These are phyloP conservation scores for Oryzias sinensis DNA, from an alignment of 2,797 vertebrate species.

Conservation along the genomic window DNA sequence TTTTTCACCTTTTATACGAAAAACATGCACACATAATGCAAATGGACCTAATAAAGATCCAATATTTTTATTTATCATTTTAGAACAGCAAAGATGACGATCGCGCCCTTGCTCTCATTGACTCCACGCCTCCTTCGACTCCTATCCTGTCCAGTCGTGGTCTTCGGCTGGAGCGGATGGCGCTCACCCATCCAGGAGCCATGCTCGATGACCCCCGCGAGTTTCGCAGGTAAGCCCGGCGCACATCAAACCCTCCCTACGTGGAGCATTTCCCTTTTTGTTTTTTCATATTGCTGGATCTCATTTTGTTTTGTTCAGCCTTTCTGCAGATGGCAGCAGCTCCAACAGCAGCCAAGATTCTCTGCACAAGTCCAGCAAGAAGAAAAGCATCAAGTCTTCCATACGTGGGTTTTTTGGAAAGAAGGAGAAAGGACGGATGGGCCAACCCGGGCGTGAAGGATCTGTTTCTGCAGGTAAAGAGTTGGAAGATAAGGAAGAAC, in stretches of 20 bases:
- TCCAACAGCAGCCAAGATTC: slow-evolving; percentile 86
- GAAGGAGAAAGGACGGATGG: slow-evolving; percentile 88
- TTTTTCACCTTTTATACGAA: no score
- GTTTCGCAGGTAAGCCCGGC: slow-evolving; percentile 72
- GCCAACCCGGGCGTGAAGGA: slow-evolving; percentile 81
- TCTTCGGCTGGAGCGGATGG: slow-evolving; percentile 86
- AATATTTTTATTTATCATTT: not conserved
- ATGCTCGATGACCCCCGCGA: slow-evolving; percentile 86
- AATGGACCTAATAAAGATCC: no score
- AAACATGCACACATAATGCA: no score
- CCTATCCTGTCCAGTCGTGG: slow-evolving; percentile 72
- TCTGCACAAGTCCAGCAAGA: slow-evolving; percentile 89
- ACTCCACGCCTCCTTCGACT: slow-evolving; percentile 85
- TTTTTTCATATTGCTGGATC: not conserved
- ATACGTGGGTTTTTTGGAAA: slow-evolving; percentile 90
- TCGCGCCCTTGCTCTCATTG: slow-evolving; percentile 83
- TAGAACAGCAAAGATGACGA: slow-evolving; percentile 90
- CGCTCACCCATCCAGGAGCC: slow-evolving; percentile 85
- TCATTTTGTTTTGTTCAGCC: slow-evolving; percentile 43
- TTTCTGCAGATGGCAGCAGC: slow-evolving; percentile 78
- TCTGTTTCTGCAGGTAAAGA: slow-evolving; percentile 83
- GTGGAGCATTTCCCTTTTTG: not conserved
- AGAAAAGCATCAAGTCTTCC: slow-evolving; percentile 93
- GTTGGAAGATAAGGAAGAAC: slow-evolving; percentile 10
- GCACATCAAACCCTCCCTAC: not conserved